Evolutionary conservation across 2,113 vertebrate genomes (phyloP).

Genomic region (Oryctolagus cuniculus): DNA sequence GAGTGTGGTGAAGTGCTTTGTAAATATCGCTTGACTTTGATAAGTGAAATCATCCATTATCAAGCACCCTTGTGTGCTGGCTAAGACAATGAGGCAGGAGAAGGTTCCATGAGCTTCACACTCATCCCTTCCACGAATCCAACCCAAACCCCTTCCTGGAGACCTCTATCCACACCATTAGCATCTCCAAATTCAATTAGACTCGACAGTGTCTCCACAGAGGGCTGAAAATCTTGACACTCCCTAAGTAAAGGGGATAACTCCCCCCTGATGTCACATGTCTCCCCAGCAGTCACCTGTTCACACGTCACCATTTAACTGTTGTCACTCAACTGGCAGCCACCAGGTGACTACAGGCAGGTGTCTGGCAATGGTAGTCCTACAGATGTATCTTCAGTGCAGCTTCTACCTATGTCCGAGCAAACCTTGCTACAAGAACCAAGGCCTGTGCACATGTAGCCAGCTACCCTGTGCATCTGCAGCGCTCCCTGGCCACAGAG

Average conservation of each 20-base stretch:
- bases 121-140: not conserved
- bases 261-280: not conserved
- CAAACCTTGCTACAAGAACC: not conserved
- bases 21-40: not conserved
- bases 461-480: not conserved
- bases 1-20: too few relatives aligned
- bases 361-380: not conserved
- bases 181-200: not conserved
- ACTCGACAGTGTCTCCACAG: not conserved
- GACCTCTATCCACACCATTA: not conserved
- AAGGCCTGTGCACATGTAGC: not conserved
- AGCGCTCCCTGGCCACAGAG: not conserved
- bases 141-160: not conserved
- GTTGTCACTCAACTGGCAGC: too few relatives aligned
- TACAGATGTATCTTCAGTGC: too few relatives aligned
- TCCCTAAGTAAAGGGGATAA: not conserved
- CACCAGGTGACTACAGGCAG: not conserved
- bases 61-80: not conserved
- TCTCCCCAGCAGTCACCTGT: too few relatives aligned
- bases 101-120: not conserved
- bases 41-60: not conserved
- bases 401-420: not conserved
- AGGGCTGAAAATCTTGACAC: not conserved
- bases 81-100: not conserved
- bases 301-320: not conserved